These are phyloP conservation scores for Anomalospiza imberbis DNA, from an alignment of 2,797 vertebrate species.

Conservation along the genomic window DNA sequence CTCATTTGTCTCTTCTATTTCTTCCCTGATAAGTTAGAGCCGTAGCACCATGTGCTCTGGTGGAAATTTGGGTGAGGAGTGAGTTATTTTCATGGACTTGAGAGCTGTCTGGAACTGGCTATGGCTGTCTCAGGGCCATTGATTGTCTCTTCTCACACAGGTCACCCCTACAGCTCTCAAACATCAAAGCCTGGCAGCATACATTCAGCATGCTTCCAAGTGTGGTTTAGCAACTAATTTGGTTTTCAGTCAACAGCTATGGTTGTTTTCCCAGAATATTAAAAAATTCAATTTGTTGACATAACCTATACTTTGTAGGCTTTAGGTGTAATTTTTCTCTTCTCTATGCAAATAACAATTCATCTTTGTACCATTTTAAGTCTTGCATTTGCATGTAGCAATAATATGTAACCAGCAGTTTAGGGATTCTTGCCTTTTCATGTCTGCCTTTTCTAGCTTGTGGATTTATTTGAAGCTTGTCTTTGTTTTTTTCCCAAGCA, in stretches of 20 bases:
- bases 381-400: not conserved
- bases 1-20: not conserved
- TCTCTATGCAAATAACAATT: not conserved
- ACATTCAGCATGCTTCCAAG: accelerated
- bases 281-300: not conserved
- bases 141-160: accelerated
- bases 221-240: not conserved
- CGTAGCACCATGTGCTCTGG: not conserved
- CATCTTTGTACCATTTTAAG: not conserved
- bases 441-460: not conserved
- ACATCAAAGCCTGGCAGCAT: accelerated
- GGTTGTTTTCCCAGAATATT: not conserved
- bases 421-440: not conserved
- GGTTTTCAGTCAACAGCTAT: not conserved
- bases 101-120: not conserved
- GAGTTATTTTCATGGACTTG: not conserved
- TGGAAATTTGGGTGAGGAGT: not conserved
- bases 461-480: not conserved
- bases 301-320: not conserved
- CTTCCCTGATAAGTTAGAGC: not conserved
- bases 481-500: not conserved
- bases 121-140: not conserved
- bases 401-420: not conserved
- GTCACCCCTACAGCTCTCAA: not conserved
- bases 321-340: not conserved